Evolutionary conservation across 2,888 invertebrate genomes (phyloP).

Genomic region (Volucella inanis): DNA sequence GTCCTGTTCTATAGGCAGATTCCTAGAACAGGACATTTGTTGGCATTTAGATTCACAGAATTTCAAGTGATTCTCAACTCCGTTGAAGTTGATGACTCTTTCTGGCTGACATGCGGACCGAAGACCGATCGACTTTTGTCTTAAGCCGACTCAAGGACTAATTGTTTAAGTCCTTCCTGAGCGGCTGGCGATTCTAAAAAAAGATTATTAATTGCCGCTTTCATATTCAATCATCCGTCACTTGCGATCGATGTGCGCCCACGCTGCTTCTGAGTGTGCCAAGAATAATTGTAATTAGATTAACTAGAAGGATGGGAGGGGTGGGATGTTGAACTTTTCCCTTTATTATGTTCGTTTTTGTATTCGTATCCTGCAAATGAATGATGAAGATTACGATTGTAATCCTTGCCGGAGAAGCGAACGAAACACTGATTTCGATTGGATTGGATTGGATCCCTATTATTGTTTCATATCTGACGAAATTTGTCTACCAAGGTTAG

Average conservation of each 20-base stretch:
- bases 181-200: conserved; percentile 10
- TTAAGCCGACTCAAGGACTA: conserved; percentile 52
- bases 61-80: conserved; percentile 55
- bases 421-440: conserved; percentile 52
- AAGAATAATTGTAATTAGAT: conserved; percentile 68
- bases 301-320: conserved; percentile 21
- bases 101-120: conserved; percentile 36
- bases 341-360: conserved; percentile 20
- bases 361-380: conserved; percentile 63
- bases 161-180: conserved; percentile 30
- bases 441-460: conserved; percentile 51
- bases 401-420: conserved; percentile 49
- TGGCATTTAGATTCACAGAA: conserved; percentile 55
- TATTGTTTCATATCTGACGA: conserved; percentile 31
- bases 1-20: conserved; percentile 9
- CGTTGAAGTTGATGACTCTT: background rate
- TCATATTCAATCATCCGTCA: conserved; percentile 72
- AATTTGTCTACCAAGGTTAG: background rate
- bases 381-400: conserved; percentile 63
- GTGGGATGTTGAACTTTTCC: background rate
- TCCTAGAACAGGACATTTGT: conserved; percentile 53
- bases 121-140: conserved; percentile 34
- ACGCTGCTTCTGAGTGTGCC: conserved; percentile 27
- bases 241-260: conserved; percentile 43
- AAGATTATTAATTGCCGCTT: conserved; percentile 72